Conservation (phyloP, 2,888 invertebrate species). For the Sphecodes monilicornis region DNA sequence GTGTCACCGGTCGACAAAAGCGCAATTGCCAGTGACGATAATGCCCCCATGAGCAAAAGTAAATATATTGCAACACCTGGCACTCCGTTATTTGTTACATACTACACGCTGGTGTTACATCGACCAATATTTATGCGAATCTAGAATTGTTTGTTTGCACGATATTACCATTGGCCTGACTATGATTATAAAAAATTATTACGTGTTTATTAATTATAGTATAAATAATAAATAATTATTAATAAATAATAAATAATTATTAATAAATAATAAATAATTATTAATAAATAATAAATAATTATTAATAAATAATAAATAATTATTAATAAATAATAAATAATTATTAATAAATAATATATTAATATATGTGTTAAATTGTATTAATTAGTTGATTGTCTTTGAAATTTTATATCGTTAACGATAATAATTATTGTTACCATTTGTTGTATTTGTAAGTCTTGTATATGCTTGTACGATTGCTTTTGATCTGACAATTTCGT, state of each 20-base stretch:
- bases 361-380: neutral
- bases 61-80: slow-evolving; percentile 2
- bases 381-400: neutral
- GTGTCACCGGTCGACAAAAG: neutral
- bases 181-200: neutral
- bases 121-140: neutral
- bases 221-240: too few species aligned
- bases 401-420: neutral
- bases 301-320: too few species aligned
- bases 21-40: slow-evolving; percentile 19
- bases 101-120: neutral
- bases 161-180: neutral
- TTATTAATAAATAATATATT: too few species aligned
- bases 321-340: too few species aligned
- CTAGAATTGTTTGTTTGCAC: neutral
- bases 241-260: too few species aligned
- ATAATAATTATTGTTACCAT: neutral
- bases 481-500: too few species aligned
- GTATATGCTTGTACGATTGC: too few species aligned
- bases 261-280: too few species aligned
- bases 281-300: too few species aligned
- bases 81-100: neutral
- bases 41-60: slow-evolving; percentile 21
- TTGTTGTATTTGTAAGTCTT: too few species aligned
- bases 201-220: too few species aligned